phyloP scores from a whole-genome alignment of 2,797 vertebrate species.

The Lophura swinhoii region DNA sequence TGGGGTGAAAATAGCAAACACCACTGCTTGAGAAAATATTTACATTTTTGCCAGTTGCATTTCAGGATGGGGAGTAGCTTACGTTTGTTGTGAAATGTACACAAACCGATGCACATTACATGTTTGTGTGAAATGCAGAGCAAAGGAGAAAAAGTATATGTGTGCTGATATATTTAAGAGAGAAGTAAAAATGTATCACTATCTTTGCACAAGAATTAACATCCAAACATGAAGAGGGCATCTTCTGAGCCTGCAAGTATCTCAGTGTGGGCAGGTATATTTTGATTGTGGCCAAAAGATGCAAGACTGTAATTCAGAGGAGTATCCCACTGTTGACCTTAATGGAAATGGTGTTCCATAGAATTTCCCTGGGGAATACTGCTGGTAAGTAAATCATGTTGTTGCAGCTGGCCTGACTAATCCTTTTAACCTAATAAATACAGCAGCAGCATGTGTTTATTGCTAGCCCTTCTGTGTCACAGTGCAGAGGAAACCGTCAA shows the following conservation, averaged over 20 bases:
- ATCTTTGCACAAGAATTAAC: not conserved
- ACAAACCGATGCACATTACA: not conserved
- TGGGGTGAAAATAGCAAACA: not conserved
- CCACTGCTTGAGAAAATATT: not conserved
- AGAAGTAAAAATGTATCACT: not conserved
- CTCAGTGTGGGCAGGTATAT: not conserved
- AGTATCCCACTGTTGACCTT: constrained; percentile 16
- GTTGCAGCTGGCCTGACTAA: constrained; percentile 51
- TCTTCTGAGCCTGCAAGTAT: not conserved
- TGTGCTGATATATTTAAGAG: not conserved
- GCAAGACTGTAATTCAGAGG: not conserved
- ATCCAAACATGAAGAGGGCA: not conserved
- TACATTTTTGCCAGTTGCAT: not conserved
- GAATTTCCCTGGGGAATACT: constrained; percentile 3
- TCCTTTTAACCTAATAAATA: constrained; percentile 45
- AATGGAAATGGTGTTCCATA: not conserved
- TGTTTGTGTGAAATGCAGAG: not conserved
- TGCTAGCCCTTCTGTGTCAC: constrained; percentile 15
- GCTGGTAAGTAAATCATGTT: constrained; percentile 37
- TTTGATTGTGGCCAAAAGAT: not conserved
- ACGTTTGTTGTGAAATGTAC: not conserved
- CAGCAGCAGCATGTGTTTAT: constrained; percentile 47
- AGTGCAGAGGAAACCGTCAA: constrained; percentile 31
- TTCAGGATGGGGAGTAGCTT: not conserved
- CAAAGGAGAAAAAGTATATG: not conserved